A percentile compares a stretch with the other conserved stretches of the same genome.
Evolutionary conservation across 2,113 vertebrate genomes (phyloP).

Genomic region (Pomatostomus ruficeps): DNA sequence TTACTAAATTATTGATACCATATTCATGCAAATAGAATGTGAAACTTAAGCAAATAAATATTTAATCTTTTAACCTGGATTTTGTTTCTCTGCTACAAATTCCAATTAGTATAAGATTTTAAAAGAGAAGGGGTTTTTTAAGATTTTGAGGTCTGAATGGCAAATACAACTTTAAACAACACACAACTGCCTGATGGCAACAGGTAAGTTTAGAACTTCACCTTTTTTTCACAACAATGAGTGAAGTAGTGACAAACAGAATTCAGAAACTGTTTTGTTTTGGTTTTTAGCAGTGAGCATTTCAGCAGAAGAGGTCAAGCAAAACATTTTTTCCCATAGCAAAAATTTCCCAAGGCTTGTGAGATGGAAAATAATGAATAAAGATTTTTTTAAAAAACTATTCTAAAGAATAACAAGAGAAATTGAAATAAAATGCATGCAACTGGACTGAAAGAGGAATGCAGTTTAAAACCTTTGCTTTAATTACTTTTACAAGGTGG

Average conservation of each 20-base stretch:
- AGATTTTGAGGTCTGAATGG: background rate
- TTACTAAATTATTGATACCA: background rate
- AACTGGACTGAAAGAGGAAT: background rate
- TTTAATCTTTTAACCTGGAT: background rate
- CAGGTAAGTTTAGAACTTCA: background rate
- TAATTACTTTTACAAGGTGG: background rate
- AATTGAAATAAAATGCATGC: background rate
- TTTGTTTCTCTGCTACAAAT: background rate
- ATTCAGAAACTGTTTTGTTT: background rate
- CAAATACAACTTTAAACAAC: background rate
- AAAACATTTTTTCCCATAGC: background rate
- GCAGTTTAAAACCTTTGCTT: background rate
- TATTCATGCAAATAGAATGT: background rate
- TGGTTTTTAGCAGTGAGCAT: background rate
- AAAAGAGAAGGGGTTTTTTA: background rate
- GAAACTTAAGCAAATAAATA: background rate
- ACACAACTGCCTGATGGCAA: background rate
- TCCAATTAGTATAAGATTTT: background rate
- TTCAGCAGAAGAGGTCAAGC: background rate
- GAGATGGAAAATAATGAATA: background rate
- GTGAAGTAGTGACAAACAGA: background rate
- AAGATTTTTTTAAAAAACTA: background rate
- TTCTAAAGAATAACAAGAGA: background rate
- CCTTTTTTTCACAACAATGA: background rate
- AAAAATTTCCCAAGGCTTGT: background rate